These are phyloP conservation scores for Capreolus pygargus DNA, from an alignment of 2,113 vertebrate genomes.

Conservation along the genomic window DNA sequence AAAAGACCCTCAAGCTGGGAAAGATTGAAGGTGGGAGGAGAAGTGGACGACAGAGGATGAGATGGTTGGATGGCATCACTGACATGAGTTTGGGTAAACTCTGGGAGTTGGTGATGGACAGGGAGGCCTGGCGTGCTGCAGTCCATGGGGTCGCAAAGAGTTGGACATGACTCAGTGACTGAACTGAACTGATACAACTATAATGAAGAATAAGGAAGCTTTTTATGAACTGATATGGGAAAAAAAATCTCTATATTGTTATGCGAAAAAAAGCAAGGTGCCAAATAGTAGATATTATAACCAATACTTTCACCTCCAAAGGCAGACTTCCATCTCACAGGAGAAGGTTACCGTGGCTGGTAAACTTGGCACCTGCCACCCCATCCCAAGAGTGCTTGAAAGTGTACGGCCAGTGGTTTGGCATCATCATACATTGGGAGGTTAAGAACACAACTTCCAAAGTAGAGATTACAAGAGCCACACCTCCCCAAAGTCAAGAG, in stretches of 20 bases:
- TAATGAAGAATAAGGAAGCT: neutral
- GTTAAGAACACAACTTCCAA: conserved; percentile 72
- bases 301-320: neutral
- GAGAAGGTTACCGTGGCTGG: neutral
- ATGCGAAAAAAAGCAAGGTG: neutral
- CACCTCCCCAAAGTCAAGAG: conserved; percentile 22
- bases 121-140: neutral
- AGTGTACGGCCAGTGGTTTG: neutral
- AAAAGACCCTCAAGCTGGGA: neutral
- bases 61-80: neutral
- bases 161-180: neutral
- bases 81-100: neutral
- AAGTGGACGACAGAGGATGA: neutral
- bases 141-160: neutral
- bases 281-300: neutral
- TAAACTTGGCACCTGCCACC: neutral
- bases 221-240: neutral
- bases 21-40: neutral
- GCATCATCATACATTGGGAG: conserved; percentile 44
- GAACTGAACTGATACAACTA: neutral
- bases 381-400: neutral
- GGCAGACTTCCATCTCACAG: no score
- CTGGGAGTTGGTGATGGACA: neutral
- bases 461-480: conserved; percentile 75
- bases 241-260: neutral